A percentile compares a stretch with the other conserved stretches of the same genome.
These are phyloP conservation scores for Holcopasites calliopsidis DNA, from an alignment of 1,140 invertebrate species.

Conservation along the genomic window DNA sequence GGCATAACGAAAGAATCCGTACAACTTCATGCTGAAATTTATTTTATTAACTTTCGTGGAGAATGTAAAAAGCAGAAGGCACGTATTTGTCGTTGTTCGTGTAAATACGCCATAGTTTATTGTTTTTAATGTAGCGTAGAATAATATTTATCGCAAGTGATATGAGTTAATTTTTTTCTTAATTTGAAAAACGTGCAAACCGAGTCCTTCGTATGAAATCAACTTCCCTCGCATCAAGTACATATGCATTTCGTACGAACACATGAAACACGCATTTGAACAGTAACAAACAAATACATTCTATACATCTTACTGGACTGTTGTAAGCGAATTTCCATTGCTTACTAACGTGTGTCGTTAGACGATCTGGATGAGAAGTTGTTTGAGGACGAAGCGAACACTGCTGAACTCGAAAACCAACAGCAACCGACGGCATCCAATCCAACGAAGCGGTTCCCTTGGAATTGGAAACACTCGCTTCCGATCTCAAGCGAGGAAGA, in stretches of 20 bases:
- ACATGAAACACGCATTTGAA: neutral
- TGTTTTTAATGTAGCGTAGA: neutral
- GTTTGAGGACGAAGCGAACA: conserved; percentile 71
- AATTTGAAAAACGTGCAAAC: neutral
- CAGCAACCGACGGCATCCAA: conserved; percentile 50
- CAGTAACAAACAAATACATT: conserved; percentile 19
- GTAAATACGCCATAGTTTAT: conserved; percentile 16
- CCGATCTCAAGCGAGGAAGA: conserved; percentile 73
- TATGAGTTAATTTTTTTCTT: neutral
- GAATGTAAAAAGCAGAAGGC: neutral
- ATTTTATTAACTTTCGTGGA: too few relatives aligned
- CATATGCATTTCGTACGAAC: neutral
- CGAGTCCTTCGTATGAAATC: neutral
- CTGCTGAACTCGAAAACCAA: conserved; percentile 60
- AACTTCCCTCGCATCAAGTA: neutral
- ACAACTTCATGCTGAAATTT: too few relatives aligned
- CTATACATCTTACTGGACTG: conserved; percentile 13
- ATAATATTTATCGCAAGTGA: neutral
- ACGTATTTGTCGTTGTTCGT: neutral
- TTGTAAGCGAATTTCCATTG: conserved; percentile 50
- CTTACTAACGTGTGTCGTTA: conserved; percentile 65
- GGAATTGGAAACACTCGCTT: conserved; percentile 73
- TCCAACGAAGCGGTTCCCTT: conserved; percentile 67
- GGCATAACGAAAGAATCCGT: neutral
- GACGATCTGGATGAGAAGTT: conserved; percentile 79